These are phyloP conservation scores for Scomber scombrus DNA, from an alignment of 2,113 vertebrate species.

Conservation along the genomic window DNA sequence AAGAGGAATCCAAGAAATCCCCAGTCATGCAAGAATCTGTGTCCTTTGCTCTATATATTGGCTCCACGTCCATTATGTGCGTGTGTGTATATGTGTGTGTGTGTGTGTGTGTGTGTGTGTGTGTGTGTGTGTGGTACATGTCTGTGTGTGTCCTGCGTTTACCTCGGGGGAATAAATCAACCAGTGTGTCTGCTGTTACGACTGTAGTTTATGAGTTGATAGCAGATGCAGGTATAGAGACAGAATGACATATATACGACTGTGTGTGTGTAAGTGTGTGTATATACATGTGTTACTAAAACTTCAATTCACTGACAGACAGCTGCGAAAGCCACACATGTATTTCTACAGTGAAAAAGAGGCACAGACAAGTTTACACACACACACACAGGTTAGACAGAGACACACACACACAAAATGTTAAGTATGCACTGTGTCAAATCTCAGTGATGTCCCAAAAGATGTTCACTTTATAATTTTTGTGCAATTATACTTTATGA, in stretches of 20 bases:
- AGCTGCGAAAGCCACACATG: not conserved
- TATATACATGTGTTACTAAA: not conserved
- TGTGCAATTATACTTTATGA: not conserved
- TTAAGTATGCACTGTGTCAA: not conserved
- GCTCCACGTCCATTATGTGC: not conserved
- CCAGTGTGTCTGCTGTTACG: slow-evolving; percentile 26
- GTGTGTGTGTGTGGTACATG: not conserved
- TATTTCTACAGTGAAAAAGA: slow-evolving; percentile 9
- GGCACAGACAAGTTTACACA: not conserved
- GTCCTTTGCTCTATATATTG: slow-evolving; percentile 17
- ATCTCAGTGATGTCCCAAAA: not conserved
- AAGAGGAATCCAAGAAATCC: slow-evolving; percentile 13
- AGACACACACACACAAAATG: not conserved
- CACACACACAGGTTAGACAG: not conserved
- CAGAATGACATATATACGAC: slow-evolving; percentile 33
- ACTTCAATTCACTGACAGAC: slow-evolving; percentile 1
- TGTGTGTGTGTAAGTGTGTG: slow-evolving; percentile 2
- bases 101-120: not conserved
- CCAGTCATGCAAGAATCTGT: not conserved
- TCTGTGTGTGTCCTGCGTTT: slow-evolving; percentile 10
- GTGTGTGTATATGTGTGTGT: not conserved
- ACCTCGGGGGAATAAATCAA: slow-evolving; percentile 41
- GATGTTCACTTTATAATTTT: not conserved
- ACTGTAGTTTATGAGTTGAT: slow-evolving; percentile 39
- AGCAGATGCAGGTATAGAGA: slow-evolving; percentile 33